Evolutionary conservation across 2,797 vertebrate species (phyloP).

Genomic region (Eidolon dupreanum): DNA sequence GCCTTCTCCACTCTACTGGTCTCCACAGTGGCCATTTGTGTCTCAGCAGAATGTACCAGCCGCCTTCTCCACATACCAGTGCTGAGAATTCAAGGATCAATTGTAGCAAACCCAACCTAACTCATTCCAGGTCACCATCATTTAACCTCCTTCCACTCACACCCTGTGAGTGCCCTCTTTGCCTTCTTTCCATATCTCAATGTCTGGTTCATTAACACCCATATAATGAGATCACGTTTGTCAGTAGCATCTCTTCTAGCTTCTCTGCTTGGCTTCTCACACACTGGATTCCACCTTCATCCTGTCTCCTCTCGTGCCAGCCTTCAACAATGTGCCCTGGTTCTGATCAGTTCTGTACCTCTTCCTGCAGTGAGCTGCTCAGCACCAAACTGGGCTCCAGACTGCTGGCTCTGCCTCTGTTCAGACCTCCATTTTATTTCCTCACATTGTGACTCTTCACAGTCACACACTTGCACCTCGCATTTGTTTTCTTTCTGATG

Average conservation of each 20-base stretch:
- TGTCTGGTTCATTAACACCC: neutral
- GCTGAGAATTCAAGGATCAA: neutral
- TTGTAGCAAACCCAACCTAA: neutral
- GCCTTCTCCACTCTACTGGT: conserved; percentile 54
- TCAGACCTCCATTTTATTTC: neutral
- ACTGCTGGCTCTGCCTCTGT: neutral
- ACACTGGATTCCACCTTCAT: neutral
- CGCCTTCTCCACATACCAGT: neutral
- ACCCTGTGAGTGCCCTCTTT: neutral
- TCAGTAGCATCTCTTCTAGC: neutral
- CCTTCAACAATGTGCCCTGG: rapidly evolving
- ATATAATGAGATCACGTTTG: neutral
- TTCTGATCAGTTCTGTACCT: too few species aligned
- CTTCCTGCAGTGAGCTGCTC: rapidly evolving
- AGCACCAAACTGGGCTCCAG: neutral
- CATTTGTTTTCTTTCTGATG: neutral
- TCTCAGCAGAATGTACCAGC: neutral
- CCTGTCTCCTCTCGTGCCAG: neutral
- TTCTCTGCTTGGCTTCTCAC: neutral
- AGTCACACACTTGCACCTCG: neutral
- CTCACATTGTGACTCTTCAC: neutral
- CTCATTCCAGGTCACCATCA: neutral
- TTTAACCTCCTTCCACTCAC: neutral
- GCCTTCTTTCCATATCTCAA: neutral
- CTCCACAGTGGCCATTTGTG: conserved; percentile 68